Evolutionary conservation across 2,888 invertebrate genomes (phyloP).

Genomic region (Trachelus troglodyta): DNA sequence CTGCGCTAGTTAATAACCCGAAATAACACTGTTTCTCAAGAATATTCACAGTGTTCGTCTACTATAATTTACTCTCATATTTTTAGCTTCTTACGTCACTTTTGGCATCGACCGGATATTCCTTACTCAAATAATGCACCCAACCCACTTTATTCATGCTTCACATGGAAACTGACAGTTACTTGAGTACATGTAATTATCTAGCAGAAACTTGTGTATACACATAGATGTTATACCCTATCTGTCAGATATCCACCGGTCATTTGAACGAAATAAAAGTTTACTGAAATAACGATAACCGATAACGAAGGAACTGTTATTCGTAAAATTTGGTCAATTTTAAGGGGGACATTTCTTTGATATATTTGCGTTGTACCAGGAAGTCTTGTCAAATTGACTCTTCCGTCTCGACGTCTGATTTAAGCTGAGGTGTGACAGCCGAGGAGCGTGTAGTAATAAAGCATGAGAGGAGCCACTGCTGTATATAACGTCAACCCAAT

Average conservation of each 20-base stretch:
- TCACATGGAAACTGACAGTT: not conserved
- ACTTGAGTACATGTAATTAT: not conserved
- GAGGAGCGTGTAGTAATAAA: constrained; percentile 29
- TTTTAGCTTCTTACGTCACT: not conserved
- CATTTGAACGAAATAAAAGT: no score
- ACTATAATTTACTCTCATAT: not conserved
- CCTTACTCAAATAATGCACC: not conserved
- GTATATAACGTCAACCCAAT: constrained; percentile 42
- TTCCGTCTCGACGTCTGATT: not conserved
- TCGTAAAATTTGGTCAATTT: not conserved
- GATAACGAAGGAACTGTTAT: constrained; percentile 23
- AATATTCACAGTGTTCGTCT: not conserved
- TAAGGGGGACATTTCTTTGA: no score
- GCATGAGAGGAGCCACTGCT: constrained; percentile 29
- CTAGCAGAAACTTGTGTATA: not conserved
- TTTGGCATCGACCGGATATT: not conserved
- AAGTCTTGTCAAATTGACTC: no score
- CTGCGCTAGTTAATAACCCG: not conserved
- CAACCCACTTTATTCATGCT: not conserved
- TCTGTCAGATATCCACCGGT: no score
- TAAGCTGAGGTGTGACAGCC: not conserved
- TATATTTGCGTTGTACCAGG: no score
- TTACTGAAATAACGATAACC: constrained; percentile 42
- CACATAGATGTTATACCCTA: no score
- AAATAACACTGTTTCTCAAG: not conserved